Evolutionary conservation across 2,888 invertebrate genomes (phyloP).

Genomic region (Junonia oenone): DNA sequence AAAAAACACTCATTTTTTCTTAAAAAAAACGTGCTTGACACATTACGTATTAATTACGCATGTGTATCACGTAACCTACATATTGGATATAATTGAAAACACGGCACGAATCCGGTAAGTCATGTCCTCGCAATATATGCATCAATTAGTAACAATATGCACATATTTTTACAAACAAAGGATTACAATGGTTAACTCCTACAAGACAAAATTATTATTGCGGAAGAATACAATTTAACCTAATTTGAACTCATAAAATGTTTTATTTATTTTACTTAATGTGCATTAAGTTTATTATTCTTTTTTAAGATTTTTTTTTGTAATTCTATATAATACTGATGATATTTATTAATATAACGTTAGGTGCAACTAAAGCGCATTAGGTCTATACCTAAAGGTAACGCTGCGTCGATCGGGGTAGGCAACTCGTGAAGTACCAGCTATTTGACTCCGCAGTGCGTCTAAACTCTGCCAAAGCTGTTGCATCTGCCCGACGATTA

Average conservation of each 20-base stretch:
- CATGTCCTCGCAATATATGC: neutral
- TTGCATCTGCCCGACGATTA: conserved; percentile 73
- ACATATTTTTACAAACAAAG: neutral
- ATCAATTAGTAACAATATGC: neutral
- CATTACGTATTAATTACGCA: neutral
- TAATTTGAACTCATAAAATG: neutral
- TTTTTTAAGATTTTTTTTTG: neutral
- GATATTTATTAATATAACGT: neutral
- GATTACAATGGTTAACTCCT: neutral
- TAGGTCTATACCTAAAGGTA: conserved; percentile 48
- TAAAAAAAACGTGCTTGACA: neutral
- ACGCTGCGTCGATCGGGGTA: conserved; percentile 55
- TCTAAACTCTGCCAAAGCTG: conserved; percentile 71
- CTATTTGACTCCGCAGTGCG: conserved; percentile 54
- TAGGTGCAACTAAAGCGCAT: conserved; percentile 5
- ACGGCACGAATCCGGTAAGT: neutral
- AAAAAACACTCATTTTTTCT: too few relatives aligned
- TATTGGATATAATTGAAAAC: neutral
- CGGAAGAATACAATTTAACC: neutral
- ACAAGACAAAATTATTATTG: neutral
- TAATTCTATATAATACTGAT: neutral
- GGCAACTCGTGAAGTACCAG: conserved; percentile 33
- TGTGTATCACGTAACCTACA: neutral
- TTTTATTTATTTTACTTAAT: neutral
- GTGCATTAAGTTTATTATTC: neutral